Evolutionary conservation across 2,888 invertebrate species (phyloP), one percentile per base, ranked within the genome.

Genomic region (Ctenicera cuprea): DNA sequence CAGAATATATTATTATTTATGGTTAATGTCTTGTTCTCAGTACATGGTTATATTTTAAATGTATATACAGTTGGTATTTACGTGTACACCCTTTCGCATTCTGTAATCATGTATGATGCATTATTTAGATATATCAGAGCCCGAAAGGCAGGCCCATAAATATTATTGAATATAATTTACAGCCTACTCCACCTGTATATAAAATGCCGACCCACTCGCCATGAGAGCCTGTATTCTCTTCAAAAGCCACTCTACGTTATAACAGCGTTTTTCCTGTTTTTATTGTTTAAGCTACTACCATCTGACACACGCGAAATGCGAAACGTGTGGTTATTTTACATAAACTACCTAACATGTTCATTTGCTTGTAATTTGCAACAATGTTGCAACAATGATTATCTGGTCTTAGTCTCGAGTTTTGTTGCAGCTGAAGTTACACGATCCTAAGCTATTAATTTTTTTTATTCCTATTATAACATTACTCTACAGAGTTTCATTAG

Each of bases 81-180:
- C 64, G 22, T 52, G 62, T 63, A 63, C 69, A 65, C 43, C 52
- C 62, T 76, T 68, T 73, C 69, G 64, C 77, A 59, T 75, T 64
- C 73, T 71, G 78, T 76, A 79, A 76, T 79, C 77, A 75, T 73
- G 70, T 73, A 68, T 69, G 72, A 66, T 75, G 74, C 77, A 75
- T 79, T 80, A 84, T 84, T 83, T 83, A 83, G 85, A 82, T 83
- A 83, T 85, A 85, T 83, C 83, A 84, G 83, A 79, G 82, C 83
- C 83, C 82, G 82, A 84, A 82, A 85, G 84, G 83, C 84, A 82
- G 76, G 79, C 80, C 80, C 84, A 83, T 87, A 87, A 87, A 87
- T 86, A 86, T 85, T 86, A 85, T 83, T 83, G 84, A 84, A 84
- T 82, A 83, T 86, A 86, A 87, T 87, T 87, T 87, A 87, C 83